These are phyloP conservation scores for Anguilla japonica DNA, from an alignment of 2,113 vertebrate genomes.

Conservation along the genomic window DNA sequence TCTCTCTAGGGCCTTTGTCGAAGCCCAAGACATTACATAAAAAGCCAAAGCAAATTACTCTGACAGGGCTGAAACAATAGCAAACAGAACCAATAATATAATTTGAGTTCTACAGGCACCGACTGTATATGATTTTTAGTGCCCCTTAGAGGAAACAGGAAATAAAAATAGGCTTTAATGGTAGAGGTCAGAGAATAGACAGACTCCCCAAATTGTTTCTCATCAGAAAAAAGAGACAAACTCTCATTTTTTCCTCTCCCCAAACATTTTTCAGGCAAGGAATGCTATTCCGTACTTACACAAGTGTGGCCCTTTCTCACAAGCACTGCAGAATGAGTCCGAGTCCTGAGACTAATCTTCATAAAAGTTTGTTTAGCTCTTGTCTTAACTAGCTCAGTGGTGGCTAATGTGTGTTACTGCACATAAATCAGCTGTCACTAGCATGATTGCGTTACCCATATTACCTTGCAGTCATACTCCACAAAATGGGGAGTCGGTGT, in stretches of 20 bases:
- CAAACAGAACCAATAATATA: conserved; percentile 82
- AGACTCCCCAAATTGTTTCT: conserved; percentile 40
- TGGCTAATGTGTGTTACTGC: not conserved
- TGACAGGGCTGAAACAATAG: conserved; percentile 81
- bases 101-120: conserved; percentile 74
- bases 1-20: conserved; percentile 62
- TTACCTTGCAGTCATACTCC: not conserved
- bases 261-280: conserved; percentile 1
- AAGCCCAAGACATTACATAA: conserved; percentile 73
- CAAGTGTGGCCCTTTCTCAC: not conserved
- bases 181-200: conserved; percentile 74
- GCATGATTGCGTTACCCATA: not conserved
- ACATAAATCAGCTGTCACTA: not conserved
- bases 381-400: not conserved
- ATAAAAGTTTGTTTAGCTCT: conserved; percentile 6
- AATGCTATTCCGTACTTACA: not conserved
- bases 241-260: not conserved
- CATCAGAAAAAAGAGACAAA: conserved; percentile 1
- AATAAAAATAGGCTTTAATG: conserved; percentile 74
- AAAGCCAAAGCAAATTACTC: conserved; percentile 81
- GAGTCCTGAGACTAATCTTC: not conserved
- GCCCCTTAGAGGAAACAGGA: conserved; percentile 69
- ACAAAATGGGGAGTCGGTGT: not conserved
- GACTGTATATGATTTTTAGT: conserved; percentile 64
- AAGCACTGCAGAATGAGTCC: not conserved